Evolutionary conservation across 2,113 vertebrate genomes (phyloP), one percentile per base, ranked within the genome.

Genomic region (Equus przewalskii): DNA sequence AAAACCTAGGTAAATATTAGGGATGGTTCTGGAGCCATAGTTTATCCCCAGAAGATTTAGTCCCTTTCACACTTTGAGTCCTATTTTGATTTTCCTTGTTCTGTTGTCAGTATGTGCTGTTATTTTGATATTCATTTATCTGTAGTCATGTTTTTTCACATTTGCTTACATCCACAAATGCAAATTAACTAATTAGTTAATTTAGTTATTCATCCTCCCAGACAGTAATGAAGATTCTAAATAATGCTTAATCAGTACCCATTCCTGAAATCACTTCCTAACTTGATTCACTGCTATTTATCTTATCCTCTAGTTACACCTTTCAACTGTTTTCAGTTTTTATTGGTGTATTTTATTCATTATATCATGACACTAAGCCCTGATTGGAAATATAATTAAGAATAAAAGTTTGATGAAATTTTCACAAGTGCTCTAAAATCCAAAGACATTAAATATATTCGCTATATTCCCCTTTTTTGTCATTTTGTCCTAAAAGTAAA

Each of bases 401-500:
- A 89, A 60, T 64, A 86, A 83, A 69, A 75, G 81, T 62, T 49
- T 36, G 36, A 64, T 73, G 33, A 79, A 62, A 79, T 88, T 75
- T 89, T 94, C 30, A 89, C 76, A 95, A 69, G 73, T 76, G 41
- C 16, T 67, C 28, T 89, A 83, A 97, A 94, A 84, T 87, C 51
- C 36, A 75, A 82, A 36, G 33, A 58, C 7, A 41, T 82, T 89
- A 81, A 80, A 75, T 86, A 22, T 89, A n/a, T 91, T 86, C 86
- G 12, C 70, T 94, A 1, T 92, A 36, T 62, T 76, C 69, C 28
- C 69, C 41, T 4, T 5, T 87, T 97, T 89, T 26, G 9, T 89
- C 72, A 85, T 58, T 96, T 93, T 83, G 7, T 69, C 16, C 46
- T n/a, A 76, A 70, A 64, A 82, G 83, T 70, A 8, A 94, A 96